Base-by-base conservation (phyloP, 1,140 invertebrate genomes). In the Bombus pyrosoma region DNA sequence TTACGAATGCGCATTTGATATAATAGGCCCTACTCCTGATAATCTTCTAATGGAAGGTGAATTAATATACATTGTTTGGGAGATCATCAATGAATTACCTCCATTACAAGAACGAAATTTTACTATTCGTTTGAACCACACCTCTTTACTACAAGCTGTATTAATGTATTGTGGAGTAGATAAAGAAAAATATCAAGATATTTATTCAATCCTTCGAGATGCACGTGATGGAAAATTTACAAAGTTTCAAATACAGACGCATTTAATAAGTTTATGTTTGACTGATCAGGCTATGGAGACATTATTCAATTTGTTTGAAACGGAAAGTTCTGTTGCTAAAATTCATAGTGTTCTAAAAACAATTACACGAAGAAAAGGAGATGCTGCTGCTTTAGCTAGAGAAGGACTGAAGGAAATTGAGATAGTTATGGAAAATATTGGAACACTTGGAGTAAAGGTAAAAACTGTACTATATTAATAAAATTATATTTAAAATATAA, bases 1-100 rank as follows among this genome's bases (percentile, higher is more conserved):
- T 12, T 97, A 97, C 83, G 98, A 99, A 94, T 99, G 98, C 95
- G 98, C 98, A 6, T 99, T 99, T 95, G 99, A 99, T 93, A 98
- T 99, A 86, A 97, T 99, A 22, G 97, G 97, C 34, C 96, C 98
- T 5, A 96, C 94, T 72, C 94, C 95, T 85, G 96, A 96, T 76
- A 97, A 97, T 87, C 94, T 97, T 15, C 96, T 98, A 93, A 96
- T 97, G 28, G 98, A 99, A 94, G 98, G 98, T 5, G 98, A 99
- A 93, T 93, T 99, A 1, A 94, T 99, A n/a, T 96, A 96, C 18
- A 95, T 98, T 41, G 96, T 97, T 0, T 96, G 96, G 95, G 97
- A 98, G 95, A 96, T 98, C 22, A 96, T 98, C 62, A 96, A 96
- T 80, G 96, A 97, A 91, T 96, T 98, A 88, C 96, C 97, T 1